Evolutionary conservation across 2,888 invertebrate species (phyloP), one percentile per base, ranked within the genome.

Genomic region (Alloscopus bannaensis): DNA sequence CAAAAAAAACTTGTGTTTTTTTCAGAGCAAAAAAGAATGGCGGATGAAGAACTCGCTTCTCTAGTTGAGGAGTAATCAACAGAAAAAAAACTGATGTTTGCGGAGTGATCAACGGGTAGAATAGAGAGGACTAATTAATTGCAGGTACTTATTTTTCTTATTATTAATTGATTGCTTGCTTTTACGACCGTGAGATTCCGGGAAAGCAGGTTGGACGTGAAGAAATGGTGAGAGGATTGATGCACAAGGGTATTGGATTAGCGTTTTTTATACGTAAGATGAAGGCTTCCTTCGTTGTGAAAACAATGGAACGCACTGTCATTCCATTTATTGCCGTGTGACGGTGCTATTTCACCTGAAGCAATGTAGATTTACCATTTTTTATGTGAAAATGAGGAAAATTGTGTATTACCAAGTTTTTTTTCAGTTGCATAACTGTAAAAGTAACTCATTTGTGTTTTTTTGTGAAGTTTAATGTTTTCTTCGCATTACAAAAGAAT

Each of bases 161-260:
- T 57, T 57, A 57, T 57, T 57, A 57, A 57, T 57, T 57, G 57
- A 57, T 57, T 57, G 57, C 29, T 57, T 11, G 26, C n/a, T 57
- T 57, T 57, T 57, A 57, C 28, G 13, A 24, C 57, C 57, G 57
- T 57, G 57, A 57, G 57, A 57, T 57, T 57, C 29, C 26, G 57
- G 28, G 29, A 57, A 50, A 50, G 22, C n/a, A 50, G 16, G 18
- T 20, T 36, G 36, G 13, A 8, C 36, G 36, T 36, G 36, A 8
- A 13, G 36, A 36, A 13, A 8, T 36, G 6, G 36, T 36, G 36
- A 8, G 36, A 8, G 36, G n/a, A n/a, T n/a, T n/a, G n/a, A n/a
- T n/a, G n/a, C n/a, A n/a, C n/a, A n/a, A n/a, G n/a, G n/a, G n/a
- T n/a, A n/a, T n/a, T 36, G 13, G 13, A 36, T 36, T 6, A 36